Evolutionary conservation across 2,888 invertebrate species (phyloP).

Genomic region (Apamea epomidion): DNA sequence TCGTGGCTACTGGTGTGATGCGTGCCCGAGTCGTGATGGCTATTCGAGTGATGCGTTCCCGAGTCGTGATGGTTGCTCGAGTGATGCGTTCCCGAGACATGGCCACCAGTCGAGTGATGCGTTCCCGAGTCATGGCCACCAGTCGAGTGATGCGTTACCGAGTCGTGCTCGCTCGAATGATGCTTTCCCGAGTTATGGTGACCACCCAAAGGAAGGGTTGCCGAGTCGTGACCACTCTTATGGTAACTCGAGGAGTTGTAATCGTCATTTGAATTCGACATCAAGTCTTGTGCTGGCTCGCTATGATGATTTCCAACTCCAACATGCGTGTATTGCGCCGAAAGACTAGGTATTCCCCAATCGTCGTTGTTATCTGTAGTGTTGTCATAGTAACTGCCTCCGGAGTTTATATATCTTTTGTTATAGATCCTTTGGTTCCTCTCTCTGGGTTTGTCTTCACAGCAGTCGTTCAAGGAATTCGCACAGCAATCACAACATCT

Average conservation of each 20-base stretch:
- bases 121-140: neutral
- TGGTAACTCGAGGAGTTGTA: slow-evolving; percentile 2
- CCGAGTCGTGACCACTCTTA: slow-evolving; percentile 15
- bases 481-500: slow-evolving; percentile 69
- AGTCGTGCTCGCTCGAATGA: slow-evolving; percentile 19
- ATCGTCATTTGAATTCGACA: slow-evolving; percentile 18
- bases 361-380: slow-evolving; percentile 41
- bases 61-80: slow-evolving; percentile 13
- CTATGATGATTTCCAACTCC: slow-evolving; percentile 16
- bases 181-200: neutral
- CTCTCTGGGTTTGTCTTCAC: slow-evolving; percentile 66
- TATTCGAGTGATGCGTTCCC: slow-evolving; percentile 5
- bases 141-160: slow-evolving; percentile 19
- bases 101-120: slow-evolving; percentile 20
- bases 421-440: slow-evolving; percentile 22
- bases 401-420: slow-evolving; percentile 45
- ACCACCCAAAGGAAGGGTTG: slow-evolving; percentile 12
- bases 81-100: slow-evolving; percentile 20
- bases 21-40: slow-evolving; percentile 16
- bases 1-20: slow-evolving; percentile 36
- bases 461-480: slow-evolving; percentile 66
- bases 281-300: slow-evolving; percentile 24
- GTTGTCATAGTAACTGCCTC: slow-evolving; percentile 31
- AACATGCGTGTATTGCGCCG: slow-evolving; percentile 16
- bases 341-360: slow-evolving; percentile 50